phyloP scores from a whole-genome alignment of 1,140 invertebrate genomes.

The Drosophila mauritiana region DNA sequence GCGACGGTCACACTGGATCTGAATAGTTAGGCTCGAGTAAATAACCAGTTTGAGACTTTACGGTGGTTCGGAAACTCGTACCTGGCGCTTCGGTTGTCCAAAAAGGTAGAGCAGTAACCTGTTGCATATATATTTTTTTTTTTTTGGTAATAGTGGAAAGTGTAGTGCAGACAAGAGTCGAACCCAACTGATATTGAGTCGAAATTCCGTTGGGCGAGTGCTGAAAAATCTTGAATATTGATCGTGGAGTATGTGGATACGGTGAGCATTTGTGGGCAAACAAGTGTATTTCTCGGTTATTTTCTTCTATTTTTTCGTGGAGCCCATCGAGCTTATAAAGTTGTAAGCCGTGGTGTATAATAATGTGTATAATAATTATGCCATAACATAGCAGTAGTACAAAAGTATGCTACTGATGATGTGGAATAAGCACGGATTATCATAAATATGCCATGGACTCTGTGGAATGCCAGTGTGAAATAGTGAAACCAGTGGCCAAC shows the following conservation, averaged over 20 bases:
- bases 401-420: slow-evolving; percentile 12
- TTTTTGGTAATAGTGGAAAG: slow-evolving; percentile 42
- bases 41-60: slow-evolving; percentile 35
- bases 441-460: slow-evolving; percentile 1
- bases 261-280: slow-evolving; percentile 4
- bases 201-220: slow-evolving; percentile 1
- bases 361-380: slow-evolving; percentile 4
- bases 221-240: slow-evolving; percentile 12
- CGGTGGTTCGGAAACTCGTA: slow-evolving; percentile 21
- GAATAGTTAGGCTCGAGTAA: slow-evolving; percentile 10
- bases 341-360: not conserved
- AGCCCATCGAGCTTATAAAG: not conserved
- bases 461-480: slow-evolving; percentile 2
- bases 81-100: slow-evolving; percentile 19
- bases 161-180: slow-evolving; percentile 22
- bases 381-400: slow-evolving; percentile 5
- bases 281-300: not conserved
- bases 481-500: slow-evolving; percentile 1
- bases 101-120: slow-evolving; percentile 27
- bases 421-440: slow-evolving; percentile 5
- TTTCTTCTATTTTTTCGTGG: not conserved
- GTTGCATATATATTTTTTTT: slow-evolving; percentile 16
- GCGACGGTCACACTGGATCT: slow-evolving; percentile 1
- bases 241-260: not conserved
- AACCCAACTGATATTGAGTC: slow-evolving; percentile 21